phyloP scores from a whole-genome alignment of 1,140 invertebrate genomes.

The Papilio helenus region DNA sequence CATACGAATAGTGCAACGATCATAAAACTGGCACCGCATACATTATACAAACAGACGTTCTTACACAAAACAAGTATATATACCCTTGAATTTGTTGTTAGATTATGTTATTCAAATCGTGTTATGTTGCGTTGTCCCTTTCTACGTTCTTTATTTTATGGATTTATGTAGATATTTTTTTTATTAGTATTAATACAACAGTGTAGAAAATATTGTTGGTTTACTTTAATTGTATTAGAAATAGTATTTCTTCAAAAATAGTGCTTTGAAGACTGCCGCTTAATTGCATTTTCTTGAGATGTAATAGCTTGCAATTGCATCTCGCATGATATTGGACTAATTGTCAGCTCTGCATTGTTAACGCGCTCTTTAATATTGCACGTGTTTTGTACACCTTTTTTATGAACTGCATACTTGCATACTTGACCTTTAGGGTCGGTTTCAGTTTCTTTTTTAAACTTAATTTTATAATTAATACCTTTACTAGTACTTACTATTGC shows the following conservation, averaged over 20 bases:
- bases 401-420: neutral
- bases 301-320: neutral
- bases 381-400: slow-evolving; percentile 11
- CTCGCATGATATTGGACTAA: slow-evolving; percentile 27
- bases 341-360: slow-evolving; percentile 25
- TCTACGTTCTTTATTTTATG: neutral
- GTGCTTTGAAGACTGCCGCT: neutral
- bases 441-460: slow-evolving; percentile 9
- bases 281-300: slow-evolving; percentile 31
- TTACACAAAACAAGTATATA: neutral
- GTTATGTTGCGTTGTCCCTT: neutral
- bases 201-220: neutral
- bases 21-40: slow-evolving; percentile 29
- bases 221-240: neutral
- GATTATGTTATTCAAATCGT: slow-evolving; percentile 16
- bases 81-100: slow-evolving; percentile 30
- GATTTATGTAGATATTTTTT: neutral
- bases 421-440: neutral
- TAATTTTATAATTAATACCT: slow-evolving; percentile 1
- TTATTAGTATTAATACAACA: neutral
- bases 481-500: neutral
- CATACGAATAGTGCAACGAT: slow-evolving; percentile 39
- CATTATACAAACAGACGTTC: slow-evolving; percentile 19
- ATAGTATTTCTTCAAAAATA: neutral
- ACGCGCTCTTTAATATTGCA: slow-evolving; percentile 11